phyloP scores from a whole-genome alignment of 2,113 vertebrate genomes.

The Scophthalmus maximus region DNA sequence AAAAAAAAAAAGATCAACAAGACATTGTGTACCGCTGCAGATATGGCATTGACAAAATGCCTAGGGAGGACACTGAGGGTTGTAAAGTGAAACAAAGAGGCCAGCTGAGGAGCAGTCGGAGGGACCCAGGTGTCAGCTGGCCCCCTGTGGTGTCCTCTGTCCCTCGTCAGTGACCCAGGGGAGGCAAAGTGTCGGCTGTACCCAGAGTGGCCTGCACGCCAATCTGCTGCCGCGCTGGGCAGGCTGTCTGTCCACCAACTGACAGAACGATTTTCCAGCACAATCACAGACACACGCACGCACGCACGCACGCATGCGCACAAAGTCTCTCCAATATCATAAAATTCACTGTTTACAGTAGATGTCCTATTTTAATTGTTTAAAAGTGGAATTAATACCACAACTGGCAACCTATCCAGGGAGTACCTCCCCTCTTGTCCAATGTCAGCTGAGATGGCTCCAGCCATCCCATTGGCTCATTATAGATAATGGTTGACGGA shows the following conservation, averaged over 20 bases:
- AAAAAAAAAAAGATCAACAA: neutral
- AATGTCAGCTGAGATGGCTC: too few relatives aligned
- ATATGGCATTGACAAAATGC: neutral
- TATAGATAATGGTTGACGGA: too few relatives aligned
- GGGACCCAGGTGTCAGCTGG: slow-evolving; percentile 64
- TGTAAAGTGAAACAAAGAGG: slow-evolving; percentile 53
- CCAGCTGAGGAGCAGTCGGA: slow-evolving; percentile 45
- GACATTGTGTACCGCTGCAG: neutral
- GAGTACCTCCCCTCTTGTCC: too few relatives aligned
- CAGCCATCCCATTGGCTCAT: too few relatives aligned
- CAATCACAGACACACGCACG: neutral
- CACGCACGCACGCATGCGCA: neutral
- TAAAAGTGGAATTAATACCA: too few relatives aligned
- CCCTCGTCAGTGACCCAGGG: slow-evolving; percentile 59
- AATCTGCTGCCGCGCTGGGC: slow-evolving; percentile 32
- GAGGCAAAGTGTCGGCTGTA: slow-evolving; percentile 58
- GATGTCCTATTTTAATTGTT: too few relatives aligned
- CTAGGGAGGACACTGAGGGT: neutral
- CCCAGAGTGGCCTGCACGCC: slow-evolving; percentile 44
- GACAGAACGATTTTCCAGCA: slow-evolving; percentile 31
- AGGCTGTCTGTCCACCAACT: slow-evolving; percentile 64
- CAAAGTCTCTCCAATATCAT: too few relatives aligned
- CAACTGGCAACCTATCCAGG: too few relatives aligned
- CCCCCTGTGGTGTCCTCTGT: slow-evolving; percentile 37
- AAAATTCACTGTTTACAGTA: too few relatives aligned